Conservation (phyloP, 2,888 invertebrate species). For the Cinara cedri region DNA sequence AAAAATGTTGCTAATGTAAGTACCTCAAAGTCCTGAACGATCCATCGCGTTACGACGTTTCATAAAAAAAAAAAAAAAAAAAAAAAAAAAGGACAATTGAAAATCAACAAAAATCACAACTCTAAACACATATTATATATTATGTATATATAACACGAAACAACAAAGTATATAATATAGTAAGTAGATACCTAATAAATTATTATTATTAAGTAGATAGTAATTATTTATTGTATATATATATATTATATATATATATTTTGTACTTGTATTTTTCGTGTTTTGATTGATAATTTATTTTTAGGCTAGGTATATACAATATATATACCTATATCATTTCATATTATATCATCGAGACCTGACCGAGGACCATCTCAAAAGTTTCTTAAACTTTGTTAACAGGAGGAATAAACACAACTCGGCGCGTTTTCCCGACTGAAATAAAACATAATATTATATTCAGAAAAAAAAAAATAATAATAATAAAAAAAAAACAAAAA, state of each 20-base stretch:
- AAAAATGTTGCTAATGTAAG: constrained; percentile 43
- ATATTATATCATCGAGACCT: constrained; percentile 58
- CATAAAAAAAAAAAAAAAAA: constrained; percentile 39
- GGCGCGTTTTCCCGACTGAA: constrained; percentile 56
- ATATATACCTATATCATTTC: constrained; percentile 17
- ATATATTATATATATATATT: not conserved
- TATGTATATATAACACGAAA: constrained; percentile 34
- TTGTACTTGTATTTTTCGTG: not conserved
- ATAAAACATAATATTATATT: constrained; percentile 49
- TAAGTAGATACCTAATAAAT: too few species aligned
- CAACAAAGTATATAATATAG: not conserved
- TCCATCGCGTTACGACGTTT: constrained; percentile 54
- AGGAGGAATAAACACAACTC: constrained; percentile 44
- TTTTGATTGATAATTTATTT: not conserved
- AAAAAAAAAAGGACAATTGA: constrained; percentile 54
- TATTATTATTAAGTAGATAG: too few species aligned
- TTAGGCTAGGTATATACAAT: constrained; percentile 6
- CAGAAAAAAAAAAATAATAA: constrained; percentile 56
- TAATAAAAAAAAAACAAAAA: constrained; percentile 55
- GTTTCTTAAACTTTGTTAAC: constrained; percentile 63
- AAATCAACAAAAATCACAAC: constrained; percentile 46
- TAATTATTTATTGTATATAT: constrained; percentile 4
- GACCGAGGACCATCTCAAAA: constrained; percentile 67
- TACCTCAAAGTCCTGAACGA: constrained; percentile 57
- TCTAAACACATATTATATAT: constrained; percentile 22